Base-by-base conservation (phyloP, 2,797 vertebrate genomes). In the Steatocranus sp. region DNA sequence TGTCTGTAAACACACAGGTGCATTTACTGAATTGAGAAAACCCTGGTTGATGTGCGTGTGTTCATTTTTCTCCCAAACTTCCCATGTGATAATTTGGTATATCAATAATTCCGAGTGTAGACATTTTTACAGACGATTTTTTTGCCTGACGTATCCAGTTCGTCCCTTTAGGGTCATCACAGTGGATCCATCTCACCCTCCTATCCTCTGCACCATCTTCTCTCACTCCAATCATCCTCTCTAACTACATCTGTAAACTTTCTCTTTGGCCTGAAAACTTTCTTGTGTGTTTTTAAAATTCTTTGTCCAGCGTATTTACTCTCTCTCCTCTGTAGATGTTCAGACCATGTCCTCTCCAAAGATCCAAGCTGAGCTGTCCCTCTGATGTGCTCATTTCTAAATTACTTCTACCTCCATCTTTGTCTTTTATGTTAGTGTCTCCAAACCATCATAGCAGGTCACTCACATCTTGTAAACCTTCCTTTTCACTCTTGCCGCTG, bases 131-230 rank as follows among this genome's bases (percentile, higher is more conserved):
- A 25, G 14, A 7, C 1, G 0, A 20, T 68, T 27, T 0, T 68
- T 68, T 43, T 46, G 6, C 14, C 38, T 27, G 18, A 11, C 12
- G 0, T 70, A 68, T 43, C 0, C 38, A 10, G 23, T 0, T 27
- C 1, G 9, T 41, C 36, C 0, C 61, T 41, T 2, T 3, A 3
- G 14, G 2, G 36, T 3, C 38, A 11, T 43, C 20, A 7, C 38
- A 27, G 38, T 18, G 63, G 63, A 17, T 25, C 36, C 63, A 5
- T 68, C 63, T 68, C 36, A 25, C 36, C 20, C 36, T n/a, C 48
- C 8, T 5, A 3, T 49, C 48, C 18, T 4, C 38, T 68, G 63
- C 63, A 25, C 38, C 7, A 7, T 38, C 36, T 17, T 43, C 8
- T 68, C 36, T 43, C 63, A 68, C 63, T 17, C 36, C 0, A 25